Evolutionary conservation across 1,140 invertebrate species (phyloP), one percentile per base, ranked within the genome.

Genomic region (Asobara japonica): DNA sequence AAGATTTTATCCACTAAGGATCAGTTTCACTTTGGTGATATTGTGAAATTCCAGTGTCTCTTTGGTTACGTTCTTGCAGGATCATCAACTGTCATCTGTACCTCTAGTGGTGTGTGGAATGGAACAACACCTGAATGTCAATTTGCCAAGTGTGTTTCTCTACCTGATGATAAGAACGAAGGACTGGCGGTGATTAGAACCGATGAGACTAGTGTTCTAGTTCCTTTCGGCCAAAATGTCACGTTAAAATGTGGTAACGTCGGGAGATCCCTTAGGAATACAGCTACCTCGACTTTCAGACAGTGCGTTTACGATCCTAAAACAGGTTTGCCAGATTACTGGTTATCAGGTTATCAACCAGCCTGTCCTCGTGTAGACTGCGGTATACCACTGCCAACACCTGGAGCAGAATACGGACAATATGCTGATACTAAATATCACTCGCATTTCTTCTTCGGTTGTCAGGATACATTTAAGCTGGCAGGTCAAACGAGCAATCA

Each of bases 261-360:
- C 33, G 96, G 96, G 22, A 90, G 93, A 67, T 91, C 93, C 45
- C 83, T 97, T 6, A 88, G 94, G 69, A 92, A 93, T 75, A 96
- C 95, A 11, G 91, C 93, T 2, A 93, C 95, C 8, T 91, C 96
- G 1, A 87, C 89, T 10, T 97, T 97, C 83, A 91, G 97, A 69
- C 96, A 98, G 83, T 98, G 97, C 86, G 96, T 97, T 22, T 98
- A 97, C 82, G 96, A 98, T 89, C 96, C 97, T 0, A 95, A 95
- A 87, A 92, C 92, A 27, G 95, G 95, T 79, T 89, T 94, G 66
- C 94, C 94, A 2, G 93, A 96, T 78, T 98, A 98, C 80, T 98
- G 96, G 96, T 85, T 98, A 0, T 96, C 96, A 51, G 96, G 96
- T 36, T 88, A 91, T 22, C 89, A 92, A 76, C 96, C 97, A 3